A percentile compares a stretch with the other conserved stretches of the same genome.
phyloP scores from a whole-genome alignment of 2,797 vertebrate genomes.

The Trematomus bernacchii region DNA sequence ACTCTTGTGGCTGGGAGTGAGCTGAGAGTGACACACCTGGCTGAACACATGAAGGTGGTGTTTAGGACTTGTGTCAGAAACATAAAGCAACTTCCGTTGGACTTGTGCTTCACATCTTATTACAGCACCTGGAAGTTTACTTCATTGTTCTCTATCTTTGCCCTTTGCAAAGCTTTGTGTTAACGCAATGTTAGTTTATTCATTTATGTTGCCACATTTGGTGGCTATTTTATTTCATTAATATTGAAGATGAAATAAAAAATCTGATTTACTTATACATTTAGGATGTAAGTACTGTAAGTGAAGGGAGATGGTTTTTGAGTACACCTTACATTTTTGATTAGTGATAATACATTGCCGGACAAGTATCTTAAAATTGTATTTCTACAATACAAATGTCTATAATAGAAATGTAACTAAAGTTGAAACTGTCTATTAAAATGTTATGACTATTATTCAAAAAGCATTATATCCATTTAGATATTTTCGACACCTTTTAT shows the following conservation, averaged over 20 bases:
- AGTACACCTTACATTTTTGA: not conserved
- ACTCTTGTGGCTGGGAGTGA: constrained; percentile 8
- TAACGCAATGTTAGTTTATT: not conserved
- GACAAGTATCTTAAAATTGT: not conserved
- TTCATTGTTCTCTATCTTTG: not conserved
- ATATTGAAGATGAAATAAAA: not conserved
- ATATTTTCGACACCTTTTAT: not conserved
- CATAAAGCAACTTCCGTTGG: not conserved
- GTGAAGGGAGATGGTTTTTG: not conserved
- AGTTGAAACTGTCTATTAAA: not conserved
- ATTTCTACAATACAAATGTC: not conserved
- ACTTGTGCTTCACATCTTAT: constrained; percentile 1
- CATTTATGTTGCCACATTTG: not conserved
- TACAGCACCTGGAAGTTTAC: not conserved
- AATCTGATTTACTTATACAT: not conserved
- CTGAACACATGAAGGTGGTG: constrained; percentile 17
- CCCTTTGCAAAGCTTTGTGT: not conserved
- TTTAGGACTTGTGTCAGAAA: constrained; percentile 12
- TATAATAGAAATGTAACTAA: not conserved
- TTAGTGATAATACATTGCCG: not conserved
- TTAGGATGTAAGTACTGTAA: no score
- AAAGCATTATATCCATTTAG: no score
- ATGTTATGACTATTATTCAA: not conserved
- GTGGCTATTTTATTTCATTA: constrained; percentile 4
- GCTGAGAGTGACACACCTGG: constrained; percentile 40